A percentile compares a stretch with the other conserved stretches of the same genome.
Conservation (phyloP, 2,113 vertebrate species). For the Neomonachus schauinslandi region DNA sequence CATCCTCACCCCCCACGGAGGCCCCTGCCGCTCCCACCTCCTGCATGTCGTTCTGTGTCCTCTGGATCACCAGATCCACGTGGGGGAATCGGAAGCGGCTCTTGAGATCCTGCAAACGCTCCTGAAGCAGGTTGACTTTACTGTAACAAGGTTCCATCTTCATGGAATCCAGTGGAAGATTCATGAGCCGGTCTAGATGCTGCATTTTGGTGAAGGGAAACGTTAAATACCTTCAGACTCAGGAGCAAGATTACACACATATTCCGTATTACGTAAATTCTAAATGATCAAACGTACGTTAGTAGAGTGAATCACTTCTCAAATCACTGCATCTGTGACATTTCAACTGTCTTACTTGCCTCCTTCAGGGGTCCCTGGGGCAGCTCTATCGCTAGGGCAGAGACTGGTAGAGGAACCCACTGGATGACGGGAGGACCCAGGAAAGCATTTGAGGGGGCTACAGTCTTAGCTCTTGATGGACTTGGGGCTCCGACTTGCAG, state of each 20-base stretch:
- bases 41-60: slow-evolving; percentile 94
- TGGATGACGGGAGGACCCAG: not conserved
- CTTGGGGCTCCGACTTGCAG: not conserved
- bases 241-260: not conserved
- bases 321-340: not conserved
- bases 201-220: slow-evolving; percentile 73
- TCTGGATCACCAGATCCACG: slow-evolving; percentile 89
- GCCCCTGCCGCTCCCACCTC: slow-evolving; percentile 85
- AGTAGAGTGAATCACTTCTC: not conserved
- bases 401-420: not conserved
- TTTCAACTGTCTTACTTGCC: not conserved
- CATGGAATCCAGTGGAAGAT: slow-evolving; percentile 83
- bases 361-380: not conserved
- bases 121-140: slow-evolving; percentile 88
- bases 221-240: not conserved
- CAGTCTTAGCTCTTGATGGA: not conserved
- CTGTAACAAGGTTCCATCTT: slow-evolving; percentile 92
- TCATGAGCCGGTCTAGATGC: slow-evolving; percentile 85
- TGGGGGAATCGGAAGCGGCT: slow-evolving; percentile 90
- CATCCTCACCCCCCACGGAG: accelerated
- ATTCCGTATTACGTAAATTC: not conserved
- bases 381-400: not conserved
- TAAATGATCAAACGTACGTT: not conserved
- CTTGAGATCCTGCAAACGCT: slow-evolving; percentile 90
- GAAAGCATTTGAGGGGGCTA: not conserved